Percentiles rank a stretch among this genome's conserved stretches.
Conservation (phyloP, 2,888 invertebrate species). For the Deilephila porcellus region DNA sequence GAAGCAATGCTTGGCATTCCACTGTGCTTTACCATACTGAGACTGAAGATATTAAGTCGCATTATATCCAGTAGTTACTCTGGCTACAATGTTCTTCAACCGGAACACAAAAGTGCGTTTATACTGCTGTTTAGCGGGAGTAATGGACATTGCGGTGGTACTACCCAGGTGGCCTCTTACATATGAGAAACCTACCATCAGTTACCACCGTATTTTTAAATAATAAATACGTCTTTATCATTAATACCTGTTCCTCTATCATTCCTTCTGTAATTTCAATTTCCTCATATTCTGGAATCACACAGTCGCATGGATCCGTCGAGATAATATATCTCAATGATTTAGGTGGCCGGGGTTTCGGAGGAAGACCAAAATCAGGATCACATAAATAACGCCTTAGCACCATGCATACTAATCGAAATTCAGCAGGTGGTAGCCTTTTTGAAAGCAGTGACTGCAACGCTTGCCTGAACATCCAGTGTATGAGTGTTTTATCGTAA, state of each 20-base stretch:
- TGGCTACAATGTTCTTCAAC: too few species aligned
- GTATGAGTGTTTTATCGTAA: constrained; percentile 57
- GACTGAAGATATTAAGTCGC: too few species aligned
- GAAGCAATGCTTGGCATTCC: too few species aligned
- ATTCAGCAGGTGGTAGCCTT: constrained; percentile 54
- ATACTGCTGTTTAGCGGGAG: too few species aligned
- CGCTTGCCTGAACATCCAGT: constrained; percentile 79
- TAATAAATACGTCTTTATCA: too few species aligned
- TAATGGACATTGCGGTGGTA: too few species aligned
- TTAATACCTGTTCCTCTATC: constrained; percentile 52
- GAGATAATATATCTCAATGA: constrained; percentile 54
- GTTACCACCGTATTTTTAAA: too few species aligned
- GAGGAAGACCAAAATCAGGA: constrained; percentile 72
- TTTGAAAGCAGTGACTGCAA: constrained; percentile 61
- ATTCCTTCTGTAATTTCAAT: constrained; percentile 50
- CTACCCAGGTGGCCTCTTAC: too few species aligned
- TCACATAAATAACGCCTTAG: constrained; percentile 66
- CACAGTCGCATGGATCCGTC: constrained; percentile 69
- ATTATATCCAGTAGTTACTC: too few species aligned
- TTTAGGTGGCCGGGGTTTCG: constrained; percentile 52
- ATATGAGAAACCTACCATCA: too few species aligned
- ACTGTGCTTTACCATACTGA: too few species aligned
- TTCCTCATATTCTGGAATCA: constrained; percentile 62
- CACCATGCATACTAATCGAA: constrained; percentile 49
- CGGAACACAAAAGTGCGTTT: too few species aligned